Evolutionary conservation across 2,888 invertebrate genomes (phyloP).

Genomic region (Erynnis tages): DNA sequence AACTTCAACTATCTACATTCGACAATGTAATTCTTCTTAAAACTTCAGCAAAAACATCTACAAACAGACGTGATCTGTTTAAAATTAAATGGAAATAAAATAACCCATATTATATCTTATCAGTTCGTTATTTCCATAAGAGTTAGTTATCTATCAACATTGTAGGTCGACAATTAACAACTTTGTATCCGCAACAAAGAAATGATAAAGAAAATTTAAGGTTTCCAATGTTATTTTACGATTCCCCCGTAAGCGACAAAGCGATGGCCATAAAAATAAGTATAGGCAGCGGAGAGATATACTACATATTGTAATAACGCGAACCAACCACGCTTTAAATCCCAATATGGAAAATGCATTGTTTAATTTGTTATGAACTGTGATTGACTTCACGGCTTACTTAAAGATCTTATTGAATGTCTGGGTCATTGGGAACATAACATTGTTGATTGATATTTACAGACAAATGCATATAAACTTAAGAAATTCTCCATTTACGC

Average conservation of each 20-base stretch:
- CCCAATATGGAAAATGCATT: slow-evolving; percentile 2
- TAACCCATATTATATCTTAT: background rate
- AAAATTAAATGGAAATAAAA: no score
- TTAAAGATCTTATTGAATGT: background rate
- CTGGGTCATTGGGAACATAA: background rate
- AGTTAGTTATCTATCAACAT: slow-evolving; percentile 41
- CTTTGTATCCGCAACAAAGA: slow-evolving; percentile 64
- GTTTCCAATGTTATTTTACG: slow-evolving; percentile 75
- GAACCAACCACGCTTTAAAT: slow-evolving; percentile 31
- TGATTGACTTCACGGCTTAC: background rate
- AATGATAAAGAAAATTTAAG: slow-evolving; percentile 76
- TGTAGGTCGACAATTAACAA: slow-evolving; percentile 61
- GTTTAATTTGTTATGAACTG: slow-evolving; percentile 1
- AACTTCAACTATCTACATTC: background rate
- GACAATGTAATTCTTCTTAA: no score
- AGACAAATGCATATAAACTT: no score
- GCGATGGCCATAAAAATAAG: slow-evolving; percentile 65
- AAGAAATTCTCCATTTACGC: no score
- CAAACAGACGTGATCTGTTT: no score
- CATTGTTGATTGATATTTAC: slow-evolving; percentile 44
- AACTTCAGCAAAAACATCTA: no score
- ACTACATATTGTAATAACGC: slow-evolving; percentile 27
- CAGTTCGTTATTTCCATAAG: slow-evolving; percentile 3
- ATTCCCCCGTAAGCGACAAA: slow-evolving; percentile 73
- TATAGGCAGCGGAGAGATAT: slow-evolving; percentile 49